A percentile compares a stretch with the other conserved stretches of the same genome.
phyloP scores from a whole-genome alignment of 2,797 vertebrate species.

The Steatocranus sp. region DNA sequence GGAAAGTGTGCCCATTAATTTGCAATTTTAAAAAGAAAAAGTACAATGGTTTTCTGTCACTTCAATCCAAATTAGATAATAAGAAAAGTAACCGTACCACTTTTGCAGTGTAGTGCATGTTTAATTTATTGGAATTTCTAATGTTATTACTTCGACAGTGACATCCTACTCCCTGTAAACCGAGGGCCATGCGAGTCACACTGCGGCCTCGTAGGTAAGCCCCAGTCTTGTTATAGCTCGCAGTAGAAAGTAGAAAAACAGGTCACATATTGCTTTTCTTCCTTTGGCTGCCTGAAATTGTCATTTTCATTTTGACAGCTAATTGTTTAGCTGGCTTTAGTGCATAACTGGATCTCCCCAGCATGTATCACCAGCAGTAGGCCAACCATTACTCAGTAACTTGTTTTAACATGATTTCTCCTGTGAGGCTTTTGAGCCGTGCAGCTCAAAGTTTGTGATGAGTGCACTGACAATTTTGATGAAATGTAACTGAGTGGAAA shows the following conservation, averaged over 20 bases:
- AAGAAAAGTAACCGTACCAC: neutral
- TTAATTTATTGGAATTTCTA: neutral
- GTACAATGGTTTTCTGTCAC: neutral
- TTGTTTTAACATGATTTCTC: neutral
- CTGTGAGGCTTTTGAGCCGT: neutral
- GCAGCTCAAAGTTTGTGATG: neutral
- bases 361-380: neutral
- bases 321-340: neutral
- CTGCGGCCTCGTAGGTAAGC: conserved; percentile 70
- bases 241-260: neutral
- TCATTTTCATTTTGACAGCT: neutral
- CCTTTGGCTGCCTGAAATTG: neutral
- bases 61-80: neutral
- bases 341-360: neutral
- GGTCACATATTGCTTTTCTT: neutral
- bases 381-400: neutral
- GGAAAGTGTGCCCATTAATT: neutral
- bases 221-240: neutral
- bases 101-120: neutral
- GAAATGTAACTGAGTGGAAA: conserved; percentile 4
- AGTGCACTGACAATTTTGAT: conserved; percentile 7
- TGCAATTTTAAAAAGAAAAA: neutral
- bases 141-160: conserved; percentile 40
- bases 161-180: conserved; percentile 15
- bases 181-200: conserved; percentile 58